phyloP scores from a whole-genome alignment of 23 tunicate species.

The Ciona savignyi region DNA sequence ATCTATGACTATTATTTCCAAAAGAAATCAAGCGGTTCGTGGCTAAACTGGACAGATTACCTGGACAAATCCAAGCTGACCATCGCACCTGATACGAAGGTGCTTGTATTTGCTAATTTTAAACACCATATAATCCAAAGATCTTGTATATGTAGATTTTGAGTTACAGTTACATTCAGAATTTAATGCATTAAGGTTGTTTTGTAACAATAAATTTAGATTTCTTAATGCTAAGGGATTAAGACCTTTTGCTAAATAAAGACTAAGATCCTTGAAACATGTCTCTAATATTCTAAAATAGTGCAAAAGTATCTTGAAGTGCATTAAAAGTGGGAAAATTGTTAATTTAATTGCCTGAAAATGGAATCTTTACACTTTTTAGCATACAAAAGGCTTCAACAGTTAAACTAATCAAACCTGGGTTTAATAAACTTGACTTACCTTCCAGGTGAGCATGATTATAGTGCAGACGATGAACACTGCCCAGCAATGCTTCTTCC shows the following conservation, averaged over 20 bases:
- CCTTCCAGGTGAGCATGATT: slow-evolving; percentile 75
- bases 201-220: too few species aligned
- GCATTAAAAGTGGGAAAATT: too few species aligned
- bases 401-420: too few species aligned
- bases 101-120: neutral
- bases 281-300: too few species aligned
- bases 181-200: neutral
- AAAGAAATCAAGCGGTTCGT: slow-evolving; percentile 72
- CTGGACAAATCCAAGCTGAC: slow-evolving; percentile 36
- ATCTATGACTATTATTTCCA: slow-evolving; percentile 84
- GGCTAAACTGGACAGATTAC: slow-evolving; percentile 86
- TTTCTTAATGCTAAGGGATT: too few species aligned
- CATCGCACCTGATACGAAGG: slow-evolving; percentile 60
- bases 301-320: too few species aligned
- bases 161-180: neutral
- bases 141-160: neutral
- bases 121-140: neutral
- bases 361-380: too few species aligned
- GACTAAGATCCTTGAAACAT: too few species aligned
- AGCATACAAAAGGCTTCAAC: too few species aligned
- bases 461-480: slow-evolving; percentile 89
- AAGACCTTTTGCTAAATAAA: too few species aligned
- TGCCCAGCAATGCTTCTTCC: slow-evolving; percentile 85
- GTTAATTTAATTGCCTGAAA: too few species aligned
- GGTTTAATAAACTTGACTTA: too few species aligned